phyloP scores from a whole-genome alignment of 1,140 invertebrate genomes.

The Asobara japonica region DNA sequence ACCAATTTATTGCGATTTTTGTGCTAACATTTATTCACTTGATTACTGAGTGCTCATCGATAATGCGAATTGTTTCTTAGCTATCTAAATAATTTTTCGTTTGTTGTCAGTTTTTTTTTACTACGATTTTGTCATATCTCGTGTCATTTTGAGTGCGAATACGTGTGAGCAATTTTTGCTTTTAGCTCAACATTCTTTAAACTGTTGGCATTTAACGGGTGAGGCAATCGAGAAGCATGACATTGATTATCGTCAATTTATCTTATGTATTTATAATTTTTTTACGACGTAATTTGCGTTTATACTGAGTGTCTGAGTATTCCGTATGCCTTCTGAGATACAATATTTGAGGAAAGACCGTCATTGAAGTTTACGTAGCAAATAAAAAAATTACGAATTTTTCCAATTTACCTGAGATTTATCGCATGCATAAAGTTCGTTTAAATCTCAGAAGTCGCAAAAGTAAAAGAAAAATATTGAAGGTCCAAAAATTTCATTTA shows the following conservation, averaged over 20 bases:
- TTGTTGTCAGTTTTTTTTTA: background rate
- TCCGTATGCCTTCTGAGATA: background rate
- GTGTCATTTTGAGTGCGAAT: background rate
- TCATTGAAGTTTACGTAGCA: too few relatives aligned
- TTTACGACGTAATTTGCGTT: background rate
- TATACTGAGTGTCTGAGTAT: background rate
- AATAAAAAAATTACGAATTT: too few relatives aligned
- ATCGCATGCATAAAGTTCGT: too few relatives aligned
- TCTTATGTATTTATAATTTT: constrained; percentile 2
- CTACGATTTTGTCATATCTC: background rate
- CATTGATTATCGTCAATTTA: background rate
- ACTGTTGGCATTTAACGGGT: background rate
- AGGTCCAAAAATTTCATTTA: background rate
- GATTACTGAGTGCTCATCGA: background rate
- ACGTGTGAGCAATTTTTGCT: background rate
- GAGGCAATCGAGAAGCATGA: background rate
- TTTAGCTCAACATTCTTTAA: background rate
- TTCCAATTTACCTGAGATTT: too few relatives aligned
- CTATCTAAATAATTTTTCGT: background rate
- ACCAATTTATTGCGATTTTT: constrained; percentile 7
- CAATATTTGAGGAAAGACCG: background rate
- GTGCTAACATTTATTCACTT: background rate
- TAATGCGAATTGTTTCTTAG: background rate
- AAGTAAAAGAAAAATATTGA: background rate
- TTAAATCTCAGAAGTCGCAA: too few relatives aligned